These are phyloP conservation scores for Pampus argenteus DNA, from an alignment of 2,797 vertebrate species.

Conservation along the genomic window DNA sequence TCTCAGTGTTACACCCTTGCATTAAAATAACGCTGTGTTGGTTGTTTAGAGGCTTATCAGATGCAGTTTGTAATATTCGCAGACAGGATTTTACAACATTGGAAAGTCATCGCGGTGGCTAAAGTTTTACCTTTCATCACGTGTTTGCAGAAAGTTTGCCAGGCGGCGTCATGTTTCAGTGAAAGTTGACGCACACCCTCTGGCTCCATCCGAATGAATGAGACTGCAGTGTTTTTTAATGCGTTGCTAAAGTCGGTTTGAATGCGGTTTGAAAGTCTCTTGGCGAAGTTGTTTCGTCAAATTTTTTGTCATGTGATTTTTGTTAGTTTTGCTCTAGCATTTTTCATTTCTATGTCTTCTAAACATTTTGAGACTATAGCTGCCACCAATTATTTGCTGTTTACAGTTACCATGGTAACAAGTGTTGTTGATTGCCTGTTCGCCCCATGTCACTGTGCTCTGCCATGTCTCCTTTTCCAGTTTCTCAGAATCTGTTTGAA, in stretches of 20 bases:
- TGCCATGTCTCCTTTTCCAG: too few relatives aligned
- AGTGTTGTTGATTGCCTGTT: background rate
- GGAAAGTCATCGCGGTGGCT: background rate
- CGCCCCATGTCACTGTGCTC: too few relatives aligned
- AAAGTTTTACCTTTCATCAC: too few relatives aligned
- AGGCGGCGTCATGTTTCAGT: too few relatives aligned
- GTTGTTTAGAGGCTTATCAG: too few relatives aligned
- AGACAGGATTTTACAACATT: too few relatives aligned
- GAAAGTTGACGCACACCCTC: background rate
- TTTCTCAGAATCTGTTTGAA: too few relatives aligned
- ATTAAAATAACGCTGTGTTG: too few relatives aligned
- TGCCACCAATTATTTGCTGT: background rate
- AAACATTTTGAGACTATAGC: background rate
- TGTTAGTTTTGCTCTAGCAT: background rate
- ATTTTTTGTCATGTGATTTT: background rate
- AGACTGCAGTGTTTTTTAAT: background rate
- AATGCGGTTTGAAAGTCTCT: background rate
- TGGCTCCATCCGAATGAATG: background rate
- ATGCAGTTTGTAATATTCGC: too few relatives aligned
- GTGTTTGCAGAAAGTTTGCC: too few relatives aligned
- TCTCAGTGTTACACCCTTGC: too few relatives aligned
- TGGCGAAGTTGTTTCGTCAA: background rate
- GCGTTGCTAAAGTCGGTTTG: background rate
- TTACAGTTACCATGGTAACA: background rate
- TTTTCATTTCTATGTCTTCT: background rate